phyloP scores from a whole-genome alignment of 2,113 vertebrate genomes.

The Motacilla alba region DNA sequence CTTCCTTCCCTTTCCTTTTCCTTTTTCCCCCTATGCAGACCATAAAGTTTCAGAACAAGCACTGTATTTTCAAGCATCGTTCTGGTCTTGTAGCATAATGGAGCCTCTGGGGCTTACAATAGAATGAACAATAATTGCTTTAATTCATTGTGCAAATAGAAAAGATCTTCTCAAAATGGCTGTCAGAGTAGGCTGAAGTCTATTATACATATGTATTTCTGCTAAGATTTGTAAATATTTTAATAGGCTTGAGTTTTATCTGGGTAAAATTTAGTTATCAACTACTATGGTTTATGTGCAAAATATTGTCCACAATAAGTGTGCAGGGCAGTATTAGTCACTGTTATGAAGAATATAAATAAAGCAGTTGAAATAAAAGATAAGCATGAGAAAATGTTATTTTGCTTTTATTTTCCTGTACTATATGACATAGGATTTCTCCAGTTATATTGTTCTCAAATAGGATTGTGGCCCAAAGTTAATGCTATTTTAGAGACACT shows the following conservation, averaged over 20 bases:
- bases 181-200: not conserved
- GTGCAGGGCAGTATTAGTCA: not conserved
- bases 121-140: constrained; percentile 34
- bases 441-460: not conserved
- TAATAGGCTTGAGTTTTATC: constrained; percentile 20
- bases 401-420: not conserved
- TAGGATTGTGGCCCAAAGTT: not conserved
- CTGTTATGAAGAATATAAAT: not conserved
- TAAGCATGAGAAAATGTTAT: not conserved
- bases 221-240: constrained; percentile 51
- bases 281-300: not conserved
- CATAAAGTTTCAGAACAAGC: fast-evolving
- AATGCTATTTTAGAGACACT: not conserved
- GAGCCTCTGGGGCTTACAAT: not conserved
- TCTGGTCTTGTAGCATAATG: not conserved
- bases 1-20: no score
- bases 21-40: fast-evolving
- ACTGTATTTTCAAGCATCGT: not conserved
- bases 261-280: not conserved
- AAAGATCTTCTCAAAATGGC: constrained; percentile 27
- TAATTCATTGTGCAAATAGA: constrained; percentile 46
- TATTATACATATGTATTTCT: constrained; percentile 17
- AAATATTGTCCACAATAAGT: not conserved
- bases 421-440: not conserved
- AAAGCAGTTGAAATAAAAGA: not conserved